These are phyloP conservation scores for Acleris sparsana DNA, from an alignment of 2,888 invertebrate genomes.

Conservation along the genomic window DNA sequence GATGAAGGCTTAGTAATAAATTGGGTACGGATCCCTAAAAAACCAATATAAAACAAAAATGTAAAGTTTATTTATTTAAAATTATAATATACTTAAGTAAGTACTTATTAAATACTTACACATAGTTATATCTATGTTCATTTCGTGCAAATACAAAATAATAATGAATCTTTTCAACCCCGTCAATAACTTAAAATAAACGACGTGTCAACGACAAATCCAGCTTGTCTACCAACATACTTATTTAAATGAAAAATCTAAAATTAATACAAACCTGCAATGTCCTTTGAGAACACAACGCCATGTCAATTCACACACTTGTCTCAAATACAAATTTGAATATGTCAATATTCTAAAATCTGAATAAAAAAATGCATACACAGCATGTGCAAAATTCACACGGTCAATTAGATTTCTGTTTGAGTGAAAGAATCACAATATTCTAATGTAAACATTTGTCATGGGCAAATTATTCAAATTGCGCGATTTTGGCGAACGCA, in stretches of 20 bases:
- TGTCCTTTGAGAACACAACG: constrained; percentile 58
- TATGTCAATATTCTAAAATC: constrained; percentile 56
- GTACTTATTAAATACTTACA: too few relatives aligned
- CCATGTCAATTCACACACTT: constrained; percentile 66
- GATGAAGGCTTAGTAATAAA: too few relatives aligned
- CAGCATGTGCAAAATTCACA: constrained; percentile 55
- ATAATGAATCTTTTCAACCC: too few relatives aligned
- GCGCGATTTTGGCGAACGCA: constrained; percentile 47
- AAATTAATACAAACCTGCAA: constrained; percentile 39
- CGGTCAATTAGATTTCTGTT: constrained; percentile 70
- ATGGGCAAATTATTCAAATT: constrained; percentile 76
- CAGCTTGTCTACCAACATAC: not conserved
- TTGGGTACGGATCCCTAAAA: too few relatives aligned
- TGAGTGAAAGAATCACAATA: constrained; percentile 61
- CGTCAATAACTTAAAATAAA: not conserved
- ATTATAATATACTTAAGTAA: too few relatives aligned
- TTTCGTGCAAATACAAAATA: too few relatives aligned
- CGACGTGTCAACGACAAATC: constrained; percentile 37
- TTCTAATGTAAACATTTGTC: constrained; percentile 69
- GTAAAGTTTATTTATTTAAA: too few relatives aligned
- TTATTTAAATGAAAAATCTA: constrained; percentile 8
- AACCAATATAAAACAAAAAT: too few relatives aligned
- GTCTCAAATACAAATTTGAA: constrained; percentile 56
- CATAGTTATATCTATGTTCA: too few relatives aligned
- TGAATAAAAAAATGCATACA: constrained; percentile 50